These are phyloP conservation scores for Prionace glauca DNA, from an alignment of 2,797 vertebrate genomes.

Conservation along the genomic window DNA sequence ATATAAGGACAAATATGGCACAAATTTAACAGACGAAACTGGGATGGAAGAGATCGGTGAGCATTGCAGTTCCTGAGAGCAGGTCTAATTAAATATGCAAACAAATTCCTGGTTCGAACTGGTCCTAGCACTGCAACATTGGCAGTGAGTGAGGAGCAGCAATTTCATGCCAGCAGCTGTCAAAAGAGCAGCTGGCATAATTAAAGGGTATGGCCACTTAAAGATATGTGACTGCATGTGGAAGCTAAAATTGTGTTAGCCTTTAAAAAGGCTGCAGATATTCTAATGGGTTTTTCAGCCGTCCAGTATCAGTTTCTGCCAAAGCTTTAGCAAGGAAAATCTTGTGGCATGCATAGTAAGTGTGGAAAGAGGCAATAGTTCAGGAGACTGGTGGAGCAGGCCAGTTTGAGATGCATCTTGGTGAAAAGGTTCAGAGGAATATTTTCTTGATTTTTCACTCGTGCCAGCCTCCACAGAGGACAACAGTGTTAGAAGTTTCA, in stretches of 20 bases:
- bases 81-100: not conserved
- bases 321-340: not conserved
- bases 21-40: not conserved
- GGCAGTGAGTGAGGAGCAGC: not conserved
- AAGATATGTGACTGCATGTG: not conserved
- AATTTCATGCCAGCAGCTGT: slow-evolving; percentile 2
- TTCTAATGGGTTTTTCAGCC: not conserved
- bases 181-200: slow-evolving; percentile 12
- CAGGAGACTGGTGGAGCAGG: not conserved
- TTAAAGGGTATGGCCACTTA: not conserved
- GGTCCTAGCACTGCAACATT: not conserved
- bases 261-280: not conserved
- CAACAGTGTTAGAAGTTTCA: not conserved
- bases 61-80: not conserved
- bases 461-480: not conserved
- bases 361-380: not conserved
- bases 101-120: not conserved
- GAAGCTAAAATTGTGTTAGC: not conserved
- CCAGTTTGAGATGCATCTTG: not conserved
- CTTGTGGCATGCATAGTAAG: not conserved
- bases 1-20: not conserved
- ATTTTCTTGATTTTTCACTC: not conserved
- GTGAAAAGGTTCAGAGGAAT: not conserved
- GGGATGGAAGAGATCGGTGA: not conserved
- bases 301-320: not conserved